These are phyloP conservation scores for Idaea dimidiata DNA, from an alignment of 2,888 invertebrate genomes.

Conservation along the genomic window DNA sequence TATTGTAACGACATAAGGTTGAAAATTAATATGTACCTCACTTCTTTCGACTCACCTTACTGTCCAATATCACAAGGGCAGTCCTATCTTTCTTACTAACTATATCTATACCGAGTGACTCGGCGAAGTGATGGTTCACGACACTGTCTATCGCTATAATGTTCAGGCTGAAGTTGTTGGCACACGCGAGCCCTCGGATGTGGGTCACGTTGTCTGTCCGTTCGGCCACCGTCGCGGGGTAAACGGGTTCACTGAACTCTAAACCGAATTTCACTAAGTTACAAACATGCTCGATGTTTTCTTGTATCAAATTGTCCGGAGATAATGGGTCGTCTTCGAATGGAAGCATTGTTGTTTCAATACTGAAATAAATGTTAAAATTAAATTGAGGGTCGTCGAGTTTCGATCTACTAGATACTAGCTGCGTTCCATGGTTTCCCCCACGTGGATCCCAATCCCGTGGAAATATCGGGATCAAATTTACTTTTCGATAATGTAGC, in stretches of 20 bases:
- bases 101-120: constrained; percentile 87
- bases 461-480: too few relatives aligned
- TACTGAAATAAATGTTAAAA: constrained; percentile 42
- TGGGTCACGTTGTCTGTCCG: constrained; percentile 45
- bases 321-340: constrained; percentile 76
- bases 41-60: constrained; percentile 75
- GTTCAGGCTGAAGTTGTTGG: constrained; percentile 55
- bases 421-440: too few relatives aligned
- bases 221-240: constrained; percentile 42
- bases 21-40: not conserved
- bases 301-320: constrained; percentile 72
- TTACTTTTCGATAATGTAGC: too few relatives aligned
- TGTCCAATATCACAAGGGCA: constrained; percentile 86
- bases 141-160: constrained; percentile 87
- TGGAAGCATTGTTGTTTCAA: constrained; percentile 69
- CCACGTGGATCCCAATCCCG: too few relatives aligned
- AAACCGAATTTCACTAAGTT: constrained; percentile 63
- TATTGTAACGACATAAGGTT: too few relatives aligned
- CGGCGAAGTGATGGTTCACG: constrained; percentile 86
- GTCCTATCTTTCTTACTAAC: constrained; percentile 81
- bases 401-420: too few relatives aligned
- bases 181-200: constrained; percentile 75
- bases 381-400: too few relatives aligned
- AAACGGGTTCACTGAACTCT: constrained; percentile 56
- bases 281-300: constrained; percentile 62